Evolutionary conservation across 2,797 vertebrate genomes (phyloP).

Genomic region (Cryptoblepharus egeriae): DNA sequence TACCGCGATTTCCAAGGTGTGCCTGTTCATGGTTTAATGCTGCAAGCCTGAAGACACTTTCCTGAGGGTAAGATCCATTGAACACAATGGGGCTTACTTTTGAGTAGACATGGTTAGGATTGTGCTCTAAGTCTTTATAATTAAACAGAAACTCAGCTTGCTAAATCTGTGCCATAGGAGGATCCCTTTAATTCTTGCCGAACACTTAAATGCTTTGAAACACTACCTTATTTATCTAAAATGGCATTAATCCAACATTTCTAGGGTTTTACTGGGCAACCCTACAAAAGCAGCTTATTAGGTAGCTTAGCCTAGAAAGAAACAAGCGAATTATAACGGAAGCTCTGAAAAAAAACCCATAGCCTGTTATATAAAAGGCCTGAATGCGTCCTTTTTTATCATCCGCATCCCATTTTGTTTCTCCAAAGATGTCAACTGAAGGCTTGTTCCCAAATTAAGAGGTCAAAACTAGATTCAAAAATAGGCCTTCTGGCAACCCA

Average conservation of each 20-base stretch:
- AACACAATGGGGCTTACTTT: too few relatives aligned
- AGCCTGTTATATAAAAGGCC: not conserved
- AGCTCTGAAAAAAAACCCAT: not conserved
- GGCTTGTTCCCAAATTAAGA: not conserved
- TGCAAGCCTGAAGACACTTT: too few relatives aligned
- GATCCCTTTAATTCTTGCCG: not conserved
- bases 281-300: too few relatives aligned
- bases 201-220: not conserved
- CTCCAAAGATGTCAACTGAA: not conserved
- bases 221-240: too few relatives aligned
- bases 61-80: too few relatives aligned
- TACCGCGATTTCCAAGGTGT: not conserved
- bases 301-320: too few relatives aligned
- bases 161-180: not conserved
- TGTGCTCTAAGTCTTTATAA: constrained; percentile 25
- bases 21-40: too few relatives aligned
- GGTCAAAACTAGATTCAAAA: too few relatives aligned
- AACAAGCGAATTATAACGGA: not conserved
- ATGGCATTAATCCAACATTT: too few relatives aligned
- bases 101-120: too few relatives aligned
- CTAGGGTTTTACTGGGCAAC: too few relatives aligned
- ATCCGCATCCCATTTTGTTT: not conserved
- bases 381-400: not conserved
- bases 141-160: not conserved
- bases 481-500: not conserved